Percentiles rank a stretch among this genome's conserved stretches.
These are phyloP conservation scores for Zhengitettix transpicula DNA, from an alignment of 2,888 invertebrate species.

Conservation along the genomic window DNA sequence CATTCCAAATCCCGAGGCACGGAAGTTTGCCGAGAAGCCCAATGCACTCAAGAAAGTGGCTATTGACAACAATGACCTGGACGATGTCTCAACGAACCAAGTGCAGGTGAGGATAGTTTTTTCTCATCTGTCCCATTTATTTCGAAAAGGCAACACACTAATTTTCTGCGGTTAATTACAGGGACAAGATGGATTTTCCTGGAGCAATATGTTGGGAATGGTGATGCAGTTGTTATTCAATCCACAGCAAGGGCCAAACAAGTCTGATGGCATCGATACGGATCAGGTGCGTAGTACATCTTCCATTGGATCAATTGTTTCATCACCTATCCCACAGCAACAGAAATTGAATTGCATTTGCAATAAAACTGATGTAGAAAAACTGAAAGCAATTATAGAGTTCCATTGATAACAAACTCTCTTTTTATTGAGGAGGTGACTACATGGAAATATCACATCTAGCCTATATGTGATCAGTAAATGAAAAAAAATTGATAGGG, in stretches of 20 bases:
- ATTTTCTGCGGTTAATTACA: neutral
- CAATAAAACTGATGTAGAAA: too few species aligned
- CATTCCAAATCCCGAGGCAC: conserved; percentile 25
- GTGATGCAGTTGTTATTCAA: conserved; percentile 78
- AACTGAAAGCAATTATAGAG: too few species aligned
- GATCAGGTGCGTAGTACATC: conserved; percentile 21
- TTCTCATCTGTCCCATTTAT: neutral
- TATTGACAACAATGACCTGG: conserved; percentile 46
- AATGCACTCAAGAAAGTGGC: conserved; percentile 79
- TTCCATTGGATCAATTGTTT: too few species aligned
- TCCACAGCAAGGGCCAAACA: conserved; percentile 55
- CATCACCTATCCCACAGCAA: too few species aligned
- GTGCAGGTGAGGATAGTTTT: conserved; percentile 33
- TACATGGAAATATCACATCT: too few species aligned
- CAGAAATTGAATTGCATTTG: too few species aligned
- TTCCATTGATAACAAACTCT: too few species aligned
- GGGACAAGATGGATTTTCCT: conserved; percentile 44
- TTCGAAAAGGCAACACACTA: neutral
- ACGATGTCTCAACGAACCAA: conserved; percentile 65
- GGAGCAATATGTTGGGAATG: conserved; percentile 75
- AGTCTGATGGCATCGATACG: conserved; percentile 58
- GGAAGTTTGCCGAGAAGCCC: conserved; percentile 79
- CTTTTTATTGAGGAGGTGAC: too few species aligned
- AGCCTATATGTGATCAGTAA: too few species aligned
- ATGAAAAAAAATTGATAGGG: too few species aligned